Percentiles rank a stretch among this genome's conserved stretches.
These are phyloP conservation scores for Megalurothrips usitatus DNA, from an alignment of 2,888 invertebrate genomes.

Conservation along the genomic window DNA sequence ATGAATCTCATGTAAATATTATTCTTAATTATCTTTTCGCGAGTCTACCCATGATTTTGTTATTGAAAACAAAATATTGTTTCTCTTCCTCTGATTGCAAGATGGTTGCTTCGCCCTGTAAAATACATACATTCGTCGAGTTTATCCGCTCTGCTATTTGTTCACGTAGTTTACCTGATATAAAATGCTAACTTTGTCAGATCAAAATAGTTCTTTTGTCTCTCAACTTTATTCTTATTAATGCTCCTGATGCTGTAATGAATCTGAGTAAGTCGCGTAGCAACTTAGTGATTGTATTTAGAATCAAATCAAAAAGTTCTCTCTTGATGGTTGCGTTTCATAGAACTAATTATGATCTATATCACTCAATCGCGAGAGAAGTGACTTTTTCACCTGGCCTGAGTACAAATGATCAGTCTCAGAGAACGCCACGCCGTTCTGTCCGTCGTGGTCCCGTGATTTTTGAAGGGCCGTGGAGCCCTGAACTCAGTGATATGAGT, in stretches of 20 bases:
- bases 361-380: constrained; percentile 7
- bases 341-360: constrained; percentile 1
- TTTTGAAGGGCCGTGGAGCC: too few species aligned
- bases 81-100: not conserved
- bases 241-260: not conserved
- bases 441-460: not conserved
- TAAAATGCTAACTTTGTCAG: not conserved
- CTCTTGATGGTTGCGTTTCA: constrained; percentile 21
- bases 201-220: constrained; percentile 1
- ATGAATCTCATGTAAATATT: constrained; percentile 25
- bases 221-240: not conserved
- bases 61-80: not conserved
- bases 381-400: constrained; percentile 17
- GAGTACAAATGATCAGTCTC: not conserved
- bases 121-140: not conserved
- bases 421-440: not conserved
- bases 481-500: not conserved
- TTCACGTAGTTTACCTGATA: not conserved
- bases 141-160: not conserved
- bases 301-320: not conserved
- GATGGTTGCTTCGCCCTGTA: not conserved
- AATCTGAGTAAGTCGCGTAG: constrained; percentile 1
- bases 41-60: constrained; percentile 10
- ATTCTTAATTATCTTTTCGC: constrained; percentile 3
- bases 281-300: constrained; percentile 1